Evolutionary conservation across 2,797 vertebrate species (phyloP).

Genomic region (Sebastes cheni): DNA sequence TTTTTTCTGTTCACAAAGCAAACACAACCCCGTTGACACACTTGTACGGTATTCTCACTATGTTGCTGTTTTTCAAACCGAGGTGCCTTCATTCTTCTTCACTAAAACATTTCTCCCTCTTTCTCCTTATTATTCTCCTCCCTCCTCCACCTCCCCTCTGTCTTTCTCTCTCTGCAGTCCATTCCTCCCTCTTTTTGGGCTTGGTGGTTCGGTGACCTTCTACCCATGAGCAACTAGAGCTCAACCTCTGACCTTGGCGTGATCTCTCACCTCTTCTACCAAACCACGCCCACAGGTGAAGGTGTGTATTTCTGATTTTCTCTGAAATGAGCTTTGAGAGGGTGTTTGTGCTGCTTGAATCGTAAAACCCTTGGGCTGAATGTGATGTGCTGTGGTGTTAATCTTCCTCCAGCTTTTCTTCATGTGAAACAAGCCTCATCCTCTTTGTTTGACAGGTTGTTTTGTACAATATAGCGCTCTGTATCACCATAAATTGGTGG

Average conservation of each 20-base stretch:
- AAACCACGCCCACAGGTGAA: conserved; percentile 73
- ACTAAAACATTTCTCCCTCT: conserved; percentile 19
- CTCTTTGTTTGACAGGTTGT: neutral
- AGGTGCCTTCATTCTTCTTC: conserved; percentile 21
- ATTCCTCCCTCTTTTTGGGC: conserved; percentile 62
- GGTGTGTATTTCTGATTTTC: conserved; percentile 66
- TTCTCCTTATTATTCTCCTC: neutral
- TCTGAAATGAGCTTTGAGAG: conserved; percentile 73
- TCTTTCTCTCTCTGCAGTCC: conserved; percentile 48
- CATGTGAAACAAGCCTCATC: neutral
- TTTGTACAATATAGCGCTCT: neutral
- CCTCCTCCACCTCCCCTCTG: neutral
- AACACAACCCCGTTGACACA: conserved; percentile 51
- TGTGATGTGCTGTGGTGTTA: neutral
- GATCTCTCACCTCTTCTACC: conserved; percentile 73
- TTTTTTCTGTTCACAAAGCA: conserved; percentile 33
- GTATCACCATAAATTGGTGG: neutral
- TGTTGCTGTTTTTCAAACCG: conserved; percentile 63
- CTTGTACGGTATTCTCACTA: conserved; percentile 60
- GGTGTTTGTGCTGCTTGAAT: conserved; percentile 23
- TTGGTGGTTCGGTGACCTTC: conserved; percentile 63
- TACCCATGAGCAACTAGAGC: conserved; percentile 74
- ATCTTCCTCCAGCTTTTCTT: neutral
- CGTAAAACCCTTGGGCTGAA: neutral
- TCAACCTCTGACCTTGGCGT: conserved; percentile 63